These are phyloP conservation scores for Octodonta nipae DNA, from an alignment of 2,888 invertebrate species.

Conservation along the genomic window DNA sequence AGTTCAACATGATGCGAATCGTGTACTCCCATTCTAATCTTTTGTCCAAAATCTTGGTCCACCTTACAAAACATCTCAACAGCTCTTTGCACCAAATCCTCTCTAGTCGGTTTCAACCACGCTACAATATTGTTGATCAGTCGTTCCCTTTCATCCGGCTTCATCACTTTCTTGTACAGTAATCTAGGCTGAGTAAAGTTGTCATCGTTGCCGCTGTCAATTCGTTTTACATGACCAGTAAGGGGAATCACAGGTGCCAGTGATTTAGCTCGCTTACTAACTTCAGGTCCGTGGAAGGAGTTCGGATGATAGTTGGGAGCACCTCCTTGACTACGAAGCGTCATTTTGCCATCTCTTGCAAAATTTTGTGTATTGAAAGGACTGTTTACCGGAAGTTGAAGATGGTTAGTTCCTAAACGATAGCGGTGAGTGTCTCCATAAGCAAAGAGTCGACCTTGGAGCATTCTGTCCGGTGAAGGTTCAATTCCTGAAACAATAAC, in stretches of 20 bases:
- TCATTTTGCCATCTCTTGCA: conserved; percentile 67
- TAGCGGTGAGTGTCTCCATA: conserved; percentile 87
- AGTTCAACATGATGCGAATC: conserved; percentile 18
- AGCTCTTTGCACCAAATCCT: conserved; percentile 74
- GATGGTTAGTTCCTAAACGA: conserved; percentile 78
- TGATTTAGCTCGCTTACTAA: conserved; percentile 49
- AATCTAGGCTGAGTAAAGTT: conserved; percentile 72
- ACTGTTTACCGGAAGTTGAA: conserved; percentile 88
- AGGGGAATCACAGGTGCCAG: conserved; percentile 45
- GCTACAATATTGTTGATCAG: conserved; percentile 68
- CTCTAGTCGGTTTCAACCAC: conserved; percentile 62
- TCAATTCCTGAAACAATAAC: no score
- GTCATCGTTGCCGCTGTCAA: conserved; percentile 73
- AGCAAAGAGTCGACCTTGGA: conserved; percentile 75
- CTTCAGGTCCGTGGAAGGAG: conserved; percentile 80
- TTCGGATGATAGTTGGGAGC: conserved; percentile 95
- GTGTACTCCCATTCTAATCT: conserved; percentile 42
- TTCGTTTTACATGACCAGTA: conserved; percentile 64
- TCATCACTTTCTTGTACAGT: conserved; percentile 42
- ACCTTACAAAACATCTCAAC: conserved; percentile 50
- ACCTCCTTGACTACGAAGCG: conserved; percentile 64
- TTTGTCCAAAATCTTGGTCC: conserved; percentile 63
- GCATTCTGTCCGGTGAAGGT: conserved; percentile 84
- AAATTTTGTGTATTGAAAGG: conserved; percentile 69
- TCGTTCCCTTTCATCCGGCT: conserved; percentile 55